Conservation (phyloP, 2,113 vertebrate genomes). For the Phainopepla nitens region DNA sequence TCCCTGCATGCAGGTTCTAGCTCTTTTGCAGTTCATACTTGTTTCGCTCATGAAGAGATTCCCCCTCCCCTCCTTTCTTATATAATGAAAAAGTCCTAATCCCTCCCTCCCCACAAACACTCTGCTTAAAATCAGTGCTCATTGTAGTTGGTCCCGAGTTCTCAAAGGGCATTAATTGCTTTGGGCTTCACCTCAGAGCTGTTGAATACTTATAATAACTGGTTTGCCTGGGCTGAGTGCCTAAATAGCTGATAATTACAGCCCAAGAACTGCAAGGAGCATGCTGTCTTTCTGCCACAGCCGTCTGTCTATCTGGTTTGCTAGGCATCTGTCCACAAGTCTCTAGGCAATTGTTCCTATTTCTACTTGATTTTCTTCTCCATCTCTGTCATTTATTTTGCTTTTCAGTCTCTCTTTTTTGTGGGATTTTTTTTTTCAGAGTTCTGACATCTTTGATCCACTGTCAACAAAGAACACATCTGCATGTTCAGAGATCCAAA, state of each 20-base stretch:
- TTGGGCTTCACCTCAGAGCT: conserved; percentile 17
- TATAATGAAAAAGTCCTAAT: not conserved
- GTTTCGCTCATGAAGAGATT: not conserved
- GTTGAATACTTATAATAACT: conserved; percentile 60
- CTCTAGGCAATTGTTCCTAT: conserved; percentile 30
- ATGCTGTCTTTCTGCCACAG: conserved; percentile 33
- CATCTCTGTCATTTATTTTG: not conserved
- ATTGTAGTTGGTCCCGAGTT: not conserved
- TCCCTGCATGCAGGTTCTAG: not conserved
- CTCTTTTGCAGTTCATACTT: not conserved
- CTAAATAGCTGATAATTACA: conserved; percentile 64
- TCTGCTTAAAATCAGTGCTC: conserved; percentile 1
- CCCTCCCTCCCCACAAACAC: not conserved
- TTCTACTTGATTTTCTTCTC: not conserved
- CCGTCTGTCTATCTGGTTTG: conserved; percentile 45
- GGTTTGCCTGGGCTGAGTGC: conserved; percentile 23
- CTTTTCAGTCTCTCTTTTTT: not conserved
- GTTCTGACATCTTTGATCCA: conserved; percentile 13
- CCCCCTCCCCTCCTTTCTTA: not conserved
- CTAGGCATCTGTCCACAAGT: conserved; percentile 38
- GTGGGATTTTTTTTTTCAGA: not conserved
- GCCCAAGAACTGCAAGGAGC: conserved; percentile 39
- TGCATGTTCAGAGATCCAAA: not conserved
- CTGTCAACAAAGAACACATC: not conserved
- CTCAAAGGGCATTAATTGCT: conserved; percentile 30